These are phyloP conservation scores for Piliocolobus tephrosceles DNA, from an alignment of 2,113 vertebrate genomes.

Conservation along the genomic window DNA sequence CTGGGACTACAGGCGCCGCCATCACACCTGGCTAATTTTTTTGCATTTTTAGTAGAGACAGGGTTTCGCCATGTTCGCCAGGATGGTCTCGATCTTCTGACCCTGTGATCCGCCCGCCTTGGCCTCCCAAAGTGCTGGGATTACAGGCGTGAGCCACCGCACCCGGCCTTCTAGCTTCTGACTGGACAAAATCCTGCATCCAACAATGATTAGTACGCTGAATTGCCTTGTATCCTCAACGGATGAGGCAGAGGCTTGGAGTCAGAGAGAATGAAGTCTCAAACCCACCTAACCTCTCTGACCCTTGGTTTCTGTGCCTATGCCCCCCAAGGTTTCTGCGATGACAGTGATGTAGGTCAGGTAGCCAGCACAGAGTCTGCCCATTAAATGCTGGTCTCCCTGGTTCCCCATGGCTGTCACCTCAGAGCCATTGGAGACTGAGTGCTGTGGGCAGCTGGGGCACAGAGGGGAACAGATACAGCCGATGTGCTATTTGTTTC, in stretches of 20 bases:
- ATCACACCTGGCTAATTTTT: too few species aligned
- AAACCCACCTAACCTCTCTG: background rate
- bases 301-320: background rate
- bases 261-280: background rate
- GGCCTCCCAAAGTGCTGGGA: too few species aligned
- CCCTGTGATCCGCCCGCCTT: too few species aligned
- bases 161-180: background rate
- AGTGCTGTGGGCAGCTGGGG: background rate
- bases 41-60: too few species aligned
- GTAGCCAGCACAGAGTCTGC: background rate
- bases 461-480: background rate
- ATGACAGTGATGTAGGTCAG: accelerated
- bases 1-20: too few species aligned
- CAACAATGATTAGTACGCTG: background rate
- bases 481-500: background rate
- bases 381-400: background rate
- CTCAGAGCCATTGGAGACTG: background rate
- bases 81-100: too few species aligned
- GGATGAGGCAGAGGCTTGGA: background rate
- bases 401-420: background rate
- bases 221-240: background rate
- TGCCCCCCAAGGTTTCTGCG: background rate
- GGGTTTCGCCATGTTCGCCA: too few species aligned
- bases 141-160: too few species aligned
- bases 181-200: background rate